Evolutionary conservation across 2,113 vertebrate species (phyloP), one percentile per base, ranked within the genome.

Genomic region (Camarhynchus parvulus): DNA sequence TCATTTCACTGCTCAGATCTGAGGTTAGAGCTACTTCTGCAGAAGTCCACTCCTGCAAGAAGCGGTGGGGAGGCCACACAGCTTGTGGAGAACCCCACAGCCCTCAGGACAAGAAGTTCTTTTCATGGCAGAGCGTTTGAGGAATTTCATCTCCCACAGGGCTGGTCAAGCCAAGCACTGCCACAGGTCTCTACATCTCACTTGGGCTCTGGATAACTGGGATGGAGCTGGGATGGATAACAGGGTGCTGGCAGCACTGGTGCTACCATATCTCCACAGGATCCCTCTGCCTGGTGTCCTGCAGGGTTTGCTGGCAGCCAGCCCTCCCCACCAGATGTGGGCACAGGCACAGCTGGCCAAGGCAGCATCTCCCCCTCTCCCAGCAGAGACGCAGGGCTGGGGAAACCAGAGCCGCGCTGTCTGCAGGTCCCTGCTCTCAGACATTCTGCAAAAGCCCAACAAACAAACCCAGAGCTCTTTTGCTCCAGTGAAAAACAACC

Each of bases 361-460:
- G 59, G 56, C 24, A 74, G 50, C 2, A 1, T 13, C 30, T 64
- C 59, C 39, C 39, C 30, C n/a, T n/a, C 13, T 25, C 19, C 13
- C 0, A 0, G n/a, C 67, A 83, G 50, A 53, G 55, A 13, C 2
- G 6, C 21, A 28, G 0, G 0, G 52, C 49, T 39, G 59, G 22
- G 28, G 15, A 66, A 30, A 46, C 31, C 50, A 42, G 25, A 31
- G 10, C n/a, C 0, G 3, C 0, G 1, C 37, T 33, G 9, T 4
- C 9, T 0, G 49, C 18, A 3, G 2, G 4, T 72, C 25, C 33
- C 33, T 0, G 0, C 49, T 15, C 9, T 15, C 50, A 77, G 61
- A 47, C 3, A 0, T 50, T 64, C 85, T 41, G 5, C 41, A 76
- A 21, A 31, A 69, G 22, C 67, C 50, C 46, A 11, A 24, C 20